phyloP scores from a whole-genome alignment of 2,888 invertebrate genomes.

The Pyrgus malvae region DNA sequence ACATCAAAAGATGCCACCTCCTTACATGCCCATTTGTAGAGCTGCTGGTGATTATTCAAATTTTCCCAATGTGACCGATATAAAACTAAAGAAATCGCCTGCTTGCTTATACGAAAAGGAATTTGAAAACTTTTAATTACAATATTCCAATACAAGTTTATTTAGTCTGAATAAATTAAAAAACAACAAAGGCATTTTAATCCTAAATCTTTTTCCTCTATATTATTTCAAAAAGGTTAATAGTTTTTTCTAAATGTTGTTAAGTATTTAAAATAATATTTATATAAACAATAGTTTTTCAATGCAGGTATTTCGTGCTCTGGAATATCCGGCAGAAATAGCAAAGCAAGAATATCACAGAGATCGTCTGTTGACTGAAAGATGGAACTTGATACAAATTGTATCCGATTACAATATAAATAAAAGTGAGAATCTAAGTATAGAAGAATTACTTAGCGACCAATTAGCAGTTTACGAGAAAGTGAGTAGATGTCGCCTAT shows the following conservation, averaged over 20 bases:
- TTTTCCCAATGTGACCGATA: conserved; percentile 83
- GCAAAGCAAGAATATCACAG: conserved; percentile 84
- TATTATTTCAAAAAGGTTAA: background rate
- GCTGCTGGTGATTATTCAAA: conserved; percentile 84
- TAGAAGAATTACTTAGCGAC: conserved; percentile 75
- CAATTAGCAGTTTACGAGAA: conserved; percentile 69
- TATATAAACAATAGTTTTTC: conserved; percentile 23
- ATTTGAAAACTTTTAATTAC: conserved; percentile 84
- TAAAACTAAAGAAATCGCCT: conserved; percentile 66
- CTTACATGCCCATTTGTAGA: conserved; percentile 80
- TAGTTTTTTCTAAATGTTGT: too few relatives aligned
- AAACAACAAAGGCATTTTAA: too few relatives aligned
- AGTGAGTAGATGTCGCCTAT: conserved; percentile 50
- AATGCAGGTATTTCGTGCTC: conserved; percentile 87
- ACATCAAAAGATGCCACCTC: conserved; percentile 85
- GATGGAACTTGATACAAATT: conserved; percentile 80
- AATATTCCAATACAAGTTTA: background rate
- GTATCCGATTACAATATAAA: conserved; percentile 82
- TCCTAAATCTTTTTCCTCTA: too few relatives aligned
- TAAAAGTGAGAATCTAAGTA: conserved; percentile 76
- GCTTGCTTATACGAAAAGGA: conserved; percentile 81
- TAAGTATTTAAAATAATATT: background rate
- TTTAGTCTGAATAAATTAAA: conserved; percentile 9
- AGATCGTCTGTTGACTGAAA: conserved; percentile 80
- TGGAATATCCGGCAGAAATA: conserved; percentile 90